These are phyloP conservation scores for Orthonychiurus folsomi DNA, from an alignment of 2,888 invertebrate genomes.

Conservation along the genomic window DNA sequence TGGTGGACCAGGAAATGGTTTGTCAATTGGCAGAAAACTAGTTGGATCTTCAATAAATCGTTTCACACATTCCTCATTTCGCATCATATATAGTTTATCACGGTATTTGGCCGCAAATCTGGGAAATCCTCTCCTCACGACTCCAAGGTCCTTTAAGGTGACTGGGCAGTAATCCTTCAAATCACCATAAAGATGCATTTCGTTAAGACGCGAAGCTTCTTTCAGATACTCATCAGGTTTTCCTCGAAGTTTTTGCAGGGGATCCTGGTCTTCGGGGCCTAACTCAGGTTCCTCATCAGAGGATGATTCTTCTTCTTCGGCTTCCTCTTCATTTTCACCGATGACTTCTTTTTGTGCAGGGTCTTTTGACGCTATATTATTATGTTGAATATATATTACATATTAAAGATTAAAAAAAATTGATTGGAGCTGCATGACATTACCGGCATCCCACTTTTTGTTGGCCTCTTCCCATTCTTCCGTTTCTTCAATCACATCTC, in stretches of 20 bases:
- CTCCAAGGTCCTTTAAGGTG: conserved; percentile 49
- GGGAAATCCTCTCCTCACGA: conserved; percentile 52
- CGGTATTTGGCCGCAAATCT: conserved; percentile 23
- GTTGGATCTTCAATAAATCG: conserved; percentile 22
- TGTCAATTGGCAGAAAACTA: conserved; percentile 16
- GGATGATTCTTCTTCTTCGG: conserved; percentile 48
- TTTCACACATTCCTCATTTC: conserved; percentile 9
- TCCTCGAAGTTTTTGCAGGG: conserved; percentile 23
- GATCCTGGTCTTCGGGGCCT: conserved; percentile 48
- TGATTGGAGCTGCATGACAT: no score
- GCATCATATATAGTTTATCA: conserved; percentile 26
- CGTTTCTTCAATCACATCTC: conserved; percentile 26
- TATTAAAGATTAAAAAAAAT: no score
- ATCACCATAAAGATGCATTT: conserved; percentile 50
- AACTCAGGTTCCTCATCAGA: conserved; percentile 47
- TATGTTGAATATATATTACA: no score
- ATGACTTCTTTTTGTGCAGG: conserved; percentile 44
- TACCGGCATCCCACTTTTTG: conserved; percentile 4
- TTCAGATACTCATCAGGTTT: conserved; percentile 26
- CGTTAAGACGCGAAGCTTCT: conserved; percentile 18
- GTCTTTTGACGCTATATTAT: no score
- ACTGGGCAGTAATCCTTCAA: conserved; percentile 56
- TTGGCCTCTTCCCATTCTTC: conserved; percentile 16
- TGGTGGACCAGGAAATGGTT: conserved; percentile 18
- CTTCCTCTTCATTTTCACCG: conserved; percentile 48